Evolutionary conservation across 2,888 invertebrate genomes (phyloP).

Genomic region (Nymphalis polychloros): DNA sequence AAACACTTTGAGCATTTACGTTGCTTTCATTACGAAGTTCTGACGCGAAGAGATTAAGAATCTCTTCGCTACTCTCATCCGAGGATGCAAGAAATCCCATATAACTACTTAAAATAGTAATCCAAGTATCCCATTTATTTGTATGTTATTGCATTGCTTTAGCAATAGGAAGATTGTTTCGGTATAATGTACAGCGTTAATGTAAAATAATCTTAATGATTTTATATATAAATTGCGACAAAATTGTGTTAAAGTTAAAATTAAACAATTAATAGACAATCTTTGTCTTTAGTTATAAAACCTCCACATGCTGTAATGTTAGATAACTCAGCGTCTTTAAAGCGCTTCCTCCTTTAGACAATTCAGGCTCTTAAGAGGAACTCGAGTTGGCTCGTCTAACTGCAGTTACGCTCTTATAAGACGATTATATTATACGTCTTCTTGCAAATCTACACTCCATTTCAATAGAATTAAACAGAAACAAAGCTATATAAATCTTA

Average conservation of each 20-base stretch:
- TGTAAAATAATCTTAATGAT: background rate
- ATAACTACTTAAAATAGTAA: conserved; percentile 7
- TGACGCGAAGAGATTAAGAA: conserved; percentile 26
- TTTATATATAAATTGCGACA: background rate
- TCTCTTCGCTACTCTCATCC: conserved; percentile 6
- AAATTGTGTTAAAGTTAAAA: background rate
- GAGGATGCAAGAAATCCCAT: conserved; percentile 4
- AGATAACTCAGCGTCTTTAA: conserved; percentile 17
- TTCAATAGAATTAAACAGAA: conserved; percentile 6
- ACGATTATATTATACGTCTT: conserved; percentile 6
- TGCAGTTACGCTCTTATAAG: conserved; percentile 14
- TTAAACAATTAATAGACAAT: background rate
- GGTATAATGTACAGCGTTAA: background rate
- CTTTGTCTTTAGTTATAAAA: conserved; percentile 1
- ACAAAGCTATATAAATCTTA: background rate
- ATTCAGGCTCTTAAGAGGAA: conserved; percentile 12
- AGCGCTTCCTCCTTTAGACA: conserved; percentile 12
- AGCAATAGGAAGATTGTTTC: background rate
- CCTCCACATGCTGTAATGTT: conserved; percentile 5
- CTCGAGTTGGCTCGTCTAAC: conserved; percentile 7
- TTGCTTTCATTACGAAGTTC: conserved; percentile 29
- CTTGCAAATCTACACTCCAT: conserved; percentile 1
- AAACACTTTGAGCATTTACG: conserved; percentile 24
- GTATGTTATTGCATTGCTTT: background rate
- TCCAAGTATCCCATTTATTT: background rate